Conservation (phyloP, 2,113 vertebrate species). For the Excalfactoria chinensis region DNA sequence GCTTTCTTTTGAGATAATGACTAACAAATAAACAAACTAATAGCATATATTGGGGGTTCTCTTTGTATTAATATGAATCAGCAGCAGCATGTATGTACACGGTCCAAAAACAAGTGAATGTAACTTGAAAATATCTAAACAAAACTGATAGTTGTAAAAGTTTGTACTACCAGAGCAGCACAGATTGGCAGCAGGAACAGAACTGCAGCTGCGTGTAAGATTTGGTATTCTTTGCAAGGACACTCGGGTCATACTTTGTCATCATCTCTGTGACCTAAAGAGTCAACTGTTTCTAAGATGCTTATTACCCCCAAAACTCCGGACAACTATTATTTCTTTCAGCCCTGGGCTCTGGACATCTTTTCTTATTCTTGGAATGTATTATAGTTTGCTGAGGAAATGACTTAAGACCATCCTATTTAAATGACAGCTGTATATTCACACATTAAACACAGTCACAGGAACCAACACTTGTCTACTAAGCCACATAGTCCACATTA, state of each 20-base stretch:
- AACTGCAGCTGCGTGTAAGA: neutral
- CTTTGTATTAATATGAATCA: neutral
- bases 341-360: constrained; percentile 18
- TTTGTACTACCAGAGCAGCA: neutral
- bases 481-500: neutral
- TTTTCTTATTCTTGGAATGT: constrained; percentile 13
- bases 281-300: neutral
- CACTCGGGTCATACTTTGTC: neutral
- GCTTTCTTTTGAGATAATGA: neutral
- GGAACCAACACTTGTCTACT: neutral
- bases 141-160: neutral
- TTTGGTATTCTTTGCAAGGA: neutral
- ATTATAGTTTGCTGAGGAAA: constrained; percentile 43
- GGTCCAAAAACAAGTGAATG: neutral
- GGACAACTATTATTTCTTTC: neutral
- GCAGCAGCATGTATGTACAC: neutral
- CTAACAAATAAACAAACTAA: neutral
- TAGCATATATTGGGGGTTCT: neutral
- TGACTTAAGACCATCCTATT: constrained; percentile 22
- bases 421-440: constrained; percentile 2
- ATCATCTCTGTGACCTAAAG: neutral
- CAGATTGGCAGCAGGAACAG: neutral
- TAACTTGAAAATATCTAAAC: neutral
- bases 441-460: neutral
- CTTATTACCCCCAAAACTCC: neutral